Percentiles rank a stretch among this genome's conserved stretches.
Evolutionary conservation across 1,140 invertebrate genomes (phyloP).

Genomic region (Acromyrmex charruanus): DNA sequence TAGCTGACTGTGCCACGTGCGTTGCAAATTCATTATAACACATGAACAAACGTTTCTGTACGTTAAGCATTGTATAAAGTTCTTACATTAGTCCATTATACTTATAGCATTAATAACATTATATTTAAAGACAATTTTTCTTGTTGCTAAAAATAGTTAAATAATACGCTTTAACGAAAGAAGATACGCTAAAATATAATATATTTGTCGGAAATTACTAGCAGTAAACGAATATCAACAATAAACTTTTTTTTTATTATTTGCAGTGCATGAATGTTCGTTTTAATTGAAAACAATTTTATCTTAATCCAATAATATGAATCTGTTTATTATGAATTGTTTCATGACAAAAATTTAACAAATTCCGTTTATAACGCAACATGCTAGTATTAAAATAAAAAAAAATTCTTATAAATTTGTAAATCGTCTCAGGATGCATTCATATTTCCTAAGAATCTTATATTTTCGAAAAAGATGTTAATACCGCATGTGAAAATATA

Average conservation of each 20-base stretch:
- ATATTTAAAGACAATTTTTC: background rate
- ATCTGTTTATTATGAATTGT: background rate
- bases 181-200: no score
- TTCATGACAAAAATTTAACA: background rate
- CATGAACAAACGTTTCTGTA: conserved; percentile 50
- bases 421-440: background rate
- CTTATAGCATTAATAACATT: background rate
- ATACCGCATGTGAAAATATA: background rate
- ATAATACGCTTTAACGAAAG: background rate
- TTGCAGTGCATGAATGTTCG: background rate
- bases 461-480: conserved; percentile 19
- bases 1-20: conserved; percentile 28
- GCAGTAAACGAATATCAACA: background rate
- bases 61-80: conserved; percentile 14
- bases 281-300: background rate
- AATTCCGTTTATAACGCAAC: conserved; percentile 22
- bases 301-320: background rate
- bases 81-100: conserved; percentile 1
- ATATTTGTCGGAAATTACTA: background rate
- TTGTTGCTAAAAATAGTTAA: background rate
- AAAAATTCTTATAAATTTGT: conserved; percentile 16
- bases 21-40: conserved; percentile 50
- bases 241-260: background rate
- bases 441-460: conserved; percentile 31
- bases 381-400: background rate